Conservation (phyloP, 2,888 invertebrate genomes). For the Pseudococcus longispinus region DNA sequence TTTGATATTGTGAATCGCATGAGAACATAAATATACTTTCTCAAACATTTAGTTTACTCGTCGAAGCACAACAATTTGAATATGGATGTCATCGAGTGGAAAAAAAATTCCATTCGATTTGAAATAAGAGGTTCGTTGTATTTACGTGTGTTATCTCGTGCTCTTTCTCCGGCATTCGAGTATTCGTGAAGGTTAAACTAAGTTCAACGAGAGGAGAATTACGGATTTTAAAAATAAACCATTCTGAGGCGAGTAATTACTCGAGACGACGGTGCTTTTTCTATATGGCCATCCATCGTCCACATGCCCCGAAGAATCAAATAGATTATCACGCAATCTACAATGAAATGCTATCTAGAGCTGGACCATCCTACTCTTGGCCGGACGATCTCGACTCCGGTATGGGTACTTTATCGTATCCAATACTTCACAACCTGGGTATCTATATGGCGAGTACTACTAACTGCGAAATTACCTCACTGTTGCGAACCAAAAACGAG, state of each 20-base stretch:
- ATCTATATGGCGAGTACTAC: neutral
- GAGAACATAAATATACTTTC: neutral
- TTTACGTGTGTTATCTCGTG: neutral
- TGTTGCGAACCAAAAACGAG: neutral
- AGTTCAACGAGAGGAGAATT: neutral
- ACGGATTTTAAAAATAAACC: constrained; percentile 19
- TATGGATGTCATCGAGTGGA: neutral
- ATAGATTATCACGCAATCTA: constrained; percentile 28
- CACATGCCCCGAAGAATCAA: constrained; percentile 17
- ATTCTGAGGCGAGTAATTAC: constrained; percentile 20
- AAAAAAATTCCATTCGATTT: neutral
- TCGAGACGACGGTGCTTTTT: constrained; percentile 15
- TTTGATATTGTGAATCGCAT: neutral
- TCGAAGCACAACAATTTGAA: neutral
- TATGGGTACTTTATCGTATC: neutral
- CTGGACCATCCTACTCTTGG: neutral
- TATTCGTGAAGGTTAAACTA: constrained; percentile 32
- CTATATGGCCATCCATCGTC: neutral
- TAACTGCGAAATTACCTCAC: neutral
- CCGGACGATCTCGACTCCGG: neutral
- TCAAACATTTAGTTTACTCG: neutral
- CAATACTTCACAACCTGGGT: neutral
- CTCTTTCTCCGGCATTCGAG: neutral
- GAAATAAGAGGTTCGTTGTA: neutral
- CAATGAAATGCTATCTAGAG: constrained; percentile 15